A percentile compares a stretch with the other conserved stretches of the same genome.
Evolutionary conservation across 2,797 vertebrate species (phyloP).

Genomic region (Nannoperca obscura): DNA sequence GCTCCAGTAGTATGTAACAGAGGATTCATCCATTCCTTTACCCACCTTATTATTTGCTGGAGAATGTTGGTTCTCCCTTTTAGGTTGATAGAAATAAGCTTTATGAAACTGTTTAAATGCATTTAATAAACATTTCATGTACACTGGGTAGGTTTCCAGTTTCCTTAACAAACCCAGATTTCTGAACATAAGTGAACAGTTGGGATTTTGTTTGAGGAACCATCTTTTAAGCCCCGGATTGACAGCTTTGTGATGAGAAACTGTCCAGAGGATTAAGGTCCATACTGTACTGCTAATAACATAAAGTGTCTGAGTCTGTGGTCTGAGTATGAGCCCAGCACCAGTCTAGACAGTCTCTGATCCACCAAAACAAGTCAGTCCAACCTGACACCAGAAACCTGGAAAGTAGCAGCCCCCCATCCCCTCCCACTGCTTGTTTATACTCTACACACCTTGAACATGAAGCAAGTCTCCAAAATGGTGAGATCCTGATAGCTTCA

Average conservation of each 20-base stretch:
- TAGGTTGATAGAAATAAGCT: too few relatives aligned
- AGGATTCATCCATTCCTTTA: neutral
- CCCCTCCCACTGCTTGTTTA: slow-evolving; percentile 5
- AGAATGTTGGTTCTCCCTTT: neutral
- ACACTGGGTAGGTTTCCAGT: too few relatives aligned
- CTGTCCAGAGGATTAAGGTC: slow-evolving; percentile 74
- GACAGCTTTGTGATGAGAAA: slow-evolving; percentile 64
- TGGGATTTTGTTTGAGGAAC: slow-evolving; percentile 18
- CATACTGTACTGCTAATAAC: slow-evolving; percentile 76
- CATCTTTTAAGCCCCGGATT: slow-evolving; percentile 32
- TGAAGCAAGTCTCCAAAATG: neutral
- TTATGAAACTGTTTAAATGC: too few relatives aligned
- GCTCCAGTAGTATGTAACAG: neutral
- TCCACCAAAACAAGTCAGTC: slow-evolving; percentile 66
- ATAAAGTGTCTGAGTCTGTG: slow-evolving; percentile 65
- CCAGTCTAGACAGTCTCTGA: slow-evolving; percentile 79
- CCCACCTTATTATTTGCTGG: too few relatives aligned
- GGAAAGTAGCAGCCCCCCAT: neutral
- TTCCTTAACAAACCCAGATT: neutral
- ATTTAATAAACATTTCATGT: neutral
- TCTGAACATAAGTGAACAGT: neutral
- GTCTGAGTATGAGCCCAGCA: slow-evolving; percentile 46
- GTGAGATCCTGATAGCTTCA: neutral
- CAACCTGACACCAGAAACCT: slow-evolving; percentile 33
- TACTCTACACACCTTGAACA: neutral